Evolutionary conservation across 2,797 vertebrate genomes (phyloP), one percentile per base, ranked within the genome.

Genomic region (Threskiornis aethiopicus): DNA sequence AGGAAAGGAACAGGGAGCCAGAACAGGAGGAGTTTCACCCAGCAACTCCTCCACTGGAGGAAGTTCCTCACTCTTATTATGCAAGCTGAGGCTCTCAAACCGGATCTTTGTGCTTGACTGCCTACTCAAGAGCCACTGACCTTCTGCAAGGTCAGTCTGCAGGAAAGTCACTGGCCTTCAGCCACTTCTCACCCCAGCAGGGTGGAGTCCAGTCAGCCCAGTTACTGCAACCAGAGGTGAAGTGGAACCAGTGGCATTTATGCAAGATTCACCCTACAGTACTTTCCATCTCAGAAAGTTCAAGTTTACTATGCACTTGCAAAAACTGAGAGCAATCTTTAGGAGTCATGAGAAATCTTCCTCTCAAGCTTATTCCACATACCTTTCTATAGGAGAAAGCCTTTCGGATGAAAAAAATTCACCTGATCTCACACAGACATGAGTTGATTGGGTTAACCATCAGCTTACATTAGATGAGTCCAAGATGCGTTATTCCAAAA

Each of bases 271-370:
- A 37, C n/a, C 20, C 35, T 33, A 18, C 4, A 4, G 26, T 1
- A 4, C 10, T 16, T 37, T 4, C 10, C 19, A 29, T 9, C 64
- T 54, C 46, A 22, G n/a, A 31, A 69, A 6, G 11, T 21, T 41
- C 28, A 12, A 1, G 3, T 65, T 69, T 35, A 26, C 70, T 9
- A 4, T 1, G 3, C 3, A 3, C 13, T 49, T 69, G 44, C 20
- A 20, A 76, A 57, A 59, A 1, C 29, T 5, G 2, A 62, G 8
- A n/a, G 11, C 0, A 0, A 42, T 9, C n/a, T 64, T 67, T 6
- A 42, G 18, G 33, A 61, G 29, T 4, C 49, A 39, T 0, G 1
- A 61, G 72, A 35, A 71, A 10, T 2, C 33, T 55, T 65, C 65
- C 31, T 71, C 65, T n/a, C 21, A 57, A 12, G 31, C 21, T 52